Evolutionary conservation across 1,140 invertebrate species (phyloP), one percentile per base, ranked within the genome.

Genomic region (Scylla paramamosain): DNA sequence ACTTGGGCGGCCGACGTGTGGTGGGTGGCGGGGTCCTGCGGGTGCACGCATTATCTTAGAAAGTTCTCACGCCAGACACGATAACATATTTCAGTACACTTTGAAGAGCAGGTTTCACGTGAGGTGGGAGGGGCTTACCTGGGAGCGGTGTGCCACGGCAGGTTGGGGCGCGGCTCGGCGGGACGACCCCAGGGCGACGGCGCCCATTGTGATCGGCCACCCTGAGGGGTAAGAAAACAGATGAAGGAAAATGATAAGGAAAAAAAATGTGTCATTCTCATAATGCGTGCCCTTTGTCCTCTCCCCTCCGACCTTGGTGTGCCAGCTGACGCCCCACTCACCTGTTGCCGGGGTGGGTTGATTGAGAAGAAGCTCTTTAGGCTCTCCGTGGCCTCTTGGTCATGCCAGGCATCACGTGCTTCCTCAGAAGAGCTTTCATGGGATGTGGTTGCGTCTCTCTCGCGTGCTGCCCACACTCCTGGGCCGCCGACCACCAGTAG

Each of bases 141-240:
- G 20, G 87, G 88, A 12, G 93, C 31, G 32, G 88, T 83, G 28
- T 83, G 59, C 93, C 93, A 94, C 25, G 93, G 93, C 1, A 94
- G 87, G 39, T 94, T 94, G 10, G 93, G 88, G 6, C 87, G 29
- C 12, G 12, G 59, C 0, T 94, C 88, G 1, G 32, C 92, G 4
- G 48, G 67, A 0, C 67, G 20, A 4, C 46, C 31, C 92, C 92
- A 93, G 25, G 45, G 83, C 39, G 46, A 45, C 20, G 29, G 46
- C 45, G 32, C 16, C 31, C 92, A n/a, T n/a, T 46, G 45, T 52
- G 92, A 82, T 77, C 90, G n/a, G 90, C 32, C 90, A 4, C 25
- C 31, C 39, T 32, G 84, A 10, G 0, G 31, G 20, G 32, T 0
- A 87, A 87, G 31, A 87, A 32, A 87, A 46, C 8, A 77, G 1